Percentiles rank a stretch among this genome's conserved stretches.
Conservation (phyloP, 1,140 invertebrate species). For the Bombus huntii region DNA sequence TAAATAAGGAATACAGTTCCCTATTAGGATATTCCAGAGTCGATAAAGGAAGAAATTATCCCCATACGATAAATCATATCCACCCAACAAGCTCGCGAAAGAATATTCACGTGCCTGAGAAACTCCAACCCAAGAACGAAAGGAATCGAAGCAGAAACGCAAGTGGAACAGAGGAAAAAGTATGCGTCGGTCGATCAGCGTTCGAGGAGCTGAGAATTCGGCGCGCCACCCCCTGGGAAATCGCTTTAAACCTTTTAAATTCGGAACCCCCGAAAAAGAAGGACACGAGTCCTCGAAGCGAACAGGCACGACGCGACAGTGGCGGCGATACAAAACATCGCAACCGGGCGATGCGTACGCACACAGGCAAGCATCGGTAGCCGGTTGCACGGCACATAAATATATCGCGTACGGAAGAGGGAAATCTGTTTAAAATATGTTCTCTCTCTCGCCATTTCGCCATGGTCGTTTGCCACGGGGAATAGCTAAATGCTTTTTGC, state of each 20-base stretch:
- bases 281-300: slow-evolving; percentile 52
- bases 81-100: background rate
- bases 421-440: slow-evolving; percentile 83
- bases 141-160: slow-evolving; percentile 23
- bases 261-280: slow-evolving; percentile 63
- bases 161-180: slow-evolving; percentile 8
- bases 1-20: too few relatives aligned
- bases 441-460: slow-evolving; percentile 77
- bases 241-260: slow-evolving; percentile 83
- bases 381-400: slow-evolving; percentile 76
- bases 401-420: slow-evolving; percentile 77
- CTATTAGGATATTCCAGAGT: background rate
- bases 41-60: slow-evolving; percentile 18
- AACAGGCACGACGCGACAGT: slow-evolving; percentile 10
- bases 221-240: slow-evolving; percentile 79
- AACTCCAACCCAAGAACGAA: background rate
- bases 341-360: background rate
- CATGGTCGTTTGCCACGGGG: slow-evolving; percentile 82
- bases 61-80: background rate
- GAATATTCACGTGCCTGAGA: background rate
- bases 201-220: slow-evolving; percentile 64
- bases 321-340: slow-evolving; percentile 19
- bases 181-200: slow-evolving; percentile 61
- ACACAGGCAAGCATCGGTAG: background rate
- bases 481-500: slow-evolving; percentile 84